Percentiles rank a stretch among this genome's conserved stretches.
These are phyloP conservation scores for Cotesia congregata DNA, from an alignment of 2,888 invertebrate species.

Conservation along the genomic window DNA sequence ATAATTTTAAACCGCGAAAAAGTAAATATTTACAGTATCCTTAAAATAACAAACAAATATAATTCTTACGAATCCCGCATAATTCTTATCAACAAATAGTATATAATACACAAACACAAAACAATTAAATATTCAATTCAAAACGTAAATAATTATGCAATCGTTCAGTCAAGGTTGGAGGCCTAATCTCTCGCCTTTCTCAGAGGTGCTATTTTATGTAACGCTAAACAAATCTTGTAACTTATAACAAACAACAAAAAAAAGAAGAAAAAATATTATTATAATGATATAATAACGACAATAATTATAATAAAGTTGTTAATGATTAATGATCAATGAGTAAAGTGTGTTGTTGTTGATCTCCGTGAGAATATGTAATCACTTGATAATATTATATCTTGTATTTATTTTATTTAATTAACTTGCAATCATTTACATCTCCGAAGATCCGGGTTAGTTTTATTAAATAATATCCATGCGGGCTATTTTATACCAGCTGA, in stretches of 20 bases:
- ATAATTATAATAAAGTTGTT: neutral
- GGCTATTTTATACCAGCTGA: too few relatives aligned
- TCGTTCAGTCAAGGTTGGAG: neutral
- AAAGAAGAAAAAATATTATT: neutral
- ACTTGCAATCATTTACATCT: neutral
- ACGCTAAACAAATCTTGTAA: neutral
- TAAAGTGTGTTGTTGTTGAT: neutral
- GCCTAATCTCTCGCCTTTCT: neutral
- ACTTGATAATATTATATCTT: too few relatives aligned
- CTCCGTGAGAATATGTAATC: neutral
- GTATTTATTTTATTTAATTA: neutral
- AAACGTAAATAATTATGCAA: neutral
- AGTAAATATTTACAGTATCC: neutral
- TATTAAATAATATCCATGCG: neutral
- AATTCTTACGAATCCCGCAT: neutral
- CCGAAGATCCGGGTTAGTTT: neutral
- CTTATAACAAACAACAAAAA: neutral
- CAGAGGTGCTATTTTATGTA: neutral
- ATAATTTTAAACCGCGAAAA: neutral
- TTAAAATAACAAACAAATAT: neutral
- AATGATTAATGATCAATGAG: neutral
- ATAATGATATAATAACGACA: neutral
- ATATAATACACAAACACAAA: neutral
- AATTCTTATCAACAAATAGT: neutral
- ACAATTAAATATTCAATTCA: neutral